phyloP scores from a whole-genome alignment of 1,140 invertebrate species.

The Patella vulgata region DNA sequence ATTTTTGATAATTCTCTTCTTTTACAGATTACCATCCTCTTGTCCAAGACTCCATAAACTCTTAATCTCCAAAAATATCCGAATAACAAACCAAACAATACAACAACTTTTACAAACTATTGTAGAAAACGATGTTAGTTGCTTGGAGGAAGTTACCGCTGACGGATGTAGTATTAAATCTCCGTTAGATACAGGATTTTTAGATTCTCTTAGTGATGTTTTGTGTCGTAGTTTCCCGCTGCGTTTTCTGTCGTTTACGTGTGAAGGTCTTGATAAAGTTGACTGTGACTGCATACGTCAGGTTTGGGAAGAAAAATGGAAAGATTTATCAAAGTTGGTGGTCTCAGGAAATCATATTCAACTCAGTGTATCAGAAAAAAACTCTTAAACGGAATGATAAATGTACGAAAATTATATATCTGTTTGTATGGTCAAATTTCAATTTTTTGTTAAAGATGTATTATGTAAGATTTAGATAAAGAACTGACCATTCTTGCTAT shows the following conservation, averaged over 20 bases:
- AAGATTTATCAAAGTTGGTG: conserved; percentile 11
- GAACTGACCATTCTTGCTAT: no score
- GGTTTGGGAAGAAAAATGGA: conserved; percentile 35
- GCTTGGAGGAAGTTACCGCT: conserved; percentile 25
- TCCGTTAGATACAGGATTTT: conserved; percentile 34
- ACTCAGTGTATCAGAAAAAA: conserved; percentile 10
- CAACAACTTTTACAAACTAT: conserved; percentile 22
- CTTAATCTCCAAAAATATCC: conserved; percentile 34
- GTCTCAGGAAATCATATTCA: conserved; percentile 3
- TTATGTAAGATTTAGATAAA: no score
- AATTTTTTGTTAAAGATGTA: no score
- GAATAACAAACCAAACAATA: conserved; percentile 26
- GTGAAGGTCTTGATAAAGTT: conserved; percentile 29
- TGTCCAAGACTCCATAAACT: conserved; percentile 21
- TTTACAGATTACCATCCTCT: conserved; percentile 24
- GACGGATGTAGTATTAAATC: conserved; percentile 31
- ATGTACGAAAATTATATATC: no score
- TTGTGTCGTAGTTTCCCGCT: conserved; percentile 23
- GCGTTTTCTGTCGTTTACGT: conserved; percentile 28
- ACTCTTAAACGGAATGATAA: no score
- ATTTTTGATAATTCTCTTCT: conserved; percentile 7
- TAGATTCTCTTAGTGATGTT: conserved; percentile 37
- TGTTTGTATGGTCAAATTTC: no score
- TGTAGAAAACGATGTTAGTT: conserved; percentile 9
- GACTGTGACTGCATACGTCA: conserved; percentile 34